Evolutionary conservation across 1,140 invertebrate genomes (phyloP).

Genomic region (Choristoneura fumiferana): DNA sequence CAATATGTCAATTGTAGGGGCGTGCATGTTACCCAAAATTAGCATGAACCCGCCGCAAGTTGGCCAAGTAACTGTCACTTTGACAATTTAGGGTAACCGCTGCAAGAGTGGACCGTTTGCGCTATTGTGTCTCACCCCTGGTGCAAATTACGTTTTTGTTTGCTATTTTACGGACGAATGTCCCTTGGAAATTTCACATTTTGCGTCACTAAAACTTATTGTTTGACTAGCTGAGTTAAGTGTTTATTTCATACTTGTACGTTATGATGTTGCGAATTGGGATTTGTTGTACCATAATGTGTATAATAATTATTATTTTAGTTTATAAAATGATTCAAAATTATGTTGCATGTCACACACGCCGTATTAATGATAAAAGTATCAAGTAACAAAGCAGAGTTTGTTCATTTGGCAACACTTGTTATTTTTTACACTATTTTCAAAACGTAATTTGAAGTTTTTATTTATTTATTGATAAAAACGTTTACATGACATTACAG

Average conservation of each 20-base stretch:
- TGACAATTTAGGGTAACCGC: constrained; percentile 65
- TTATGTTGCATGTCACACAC: no score
- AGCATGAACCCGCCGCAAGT: constrained; percentile 58
- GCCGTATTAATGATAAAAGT: no score
- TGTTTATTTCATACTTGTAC: constrained; percentile 17
- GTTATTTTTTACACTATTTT: no score
- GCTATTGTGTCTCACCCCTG: constrained; percentile 49
- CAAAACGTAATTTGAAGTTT: no score
- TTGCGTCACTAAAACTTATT: constrained; percentile 14
- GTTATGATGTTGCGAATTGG: background rate
- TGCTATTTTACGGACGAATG: constrained; percentile 51
- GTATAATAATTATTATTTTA: no score
- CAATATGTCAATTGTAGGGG: constrained; percentile 28
- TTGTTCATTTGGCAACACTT: no score
- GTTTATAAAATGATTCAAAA: no score
- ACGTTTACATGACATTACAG: no score
- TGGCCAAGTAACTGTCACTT: constrained; percentile 40
- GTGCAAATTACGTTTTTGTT: constrained; percentile 69
- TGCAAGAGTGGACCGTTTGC: constrained; percentile 39
- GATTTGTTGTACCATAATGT: background rate
- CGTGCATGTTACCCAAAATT: constrained; percentile 38
- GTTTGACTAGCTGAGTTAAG: constrained; percentile 1
- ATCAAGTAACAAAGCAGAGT: no score
- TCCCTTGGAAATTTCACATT: constrained; percentile 40
- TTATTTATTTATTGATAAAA: no score